phyloP scores from a whole-genome alignment of 2,888 invertebrate genomes.

The Cecidostiba fungosa region DNA sequence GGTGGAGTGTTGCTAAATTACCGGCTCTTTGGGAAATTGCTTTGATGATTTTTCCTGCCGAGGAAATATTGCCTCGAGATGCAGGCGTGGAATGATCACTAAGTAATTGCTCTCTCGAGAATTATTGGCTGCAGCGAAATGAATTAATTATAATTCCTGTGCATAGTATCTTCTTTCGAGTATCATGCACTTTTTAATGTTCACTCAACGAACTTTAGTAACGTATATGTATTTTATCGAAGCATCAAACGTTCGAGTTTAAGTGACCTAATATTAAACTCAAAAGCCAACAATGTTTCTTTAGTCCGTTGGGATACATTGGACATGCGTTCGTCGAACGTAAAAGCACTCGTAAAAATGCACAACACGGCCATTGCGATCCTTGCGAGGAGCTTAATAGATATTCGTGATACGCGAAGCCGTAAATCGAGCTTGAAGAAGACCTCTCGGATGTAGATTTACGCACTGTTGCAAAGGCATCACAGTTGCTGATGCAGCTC shows the following conservation, averaged over 20 bases:
- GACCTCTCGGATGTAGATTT: conserved; percentile 31
- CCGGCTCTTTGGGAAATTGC: not conserved
- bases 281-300: not conserved
- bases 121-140: not conserved
- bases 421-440: conserved; percentile 33
- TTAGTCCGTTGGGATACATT: not conserved
- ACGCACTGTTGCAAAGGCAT: not conserved
- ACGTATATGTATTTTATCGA: too few relatives aligned
- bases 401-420: conserved; percentile 21
- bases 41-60: conserved; percentile 1
- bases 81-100: not conserved
- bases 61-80: not conserved
- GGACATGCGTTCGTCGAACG: not conserved
- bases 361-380: not conserved
- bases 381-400: conserved; percentile 6
- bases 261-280: too few relatives aligned
- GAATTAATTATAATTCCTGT: too few relatives aligned
- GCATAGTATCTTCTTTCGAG: too few relatives aligned
- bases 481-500: not conserved
- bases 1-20: not conserved
- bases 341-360: not conserved
- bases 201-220: too few relatives aligned
- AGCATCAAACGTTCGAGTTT: too few relatives aligned
- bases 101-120: not conserved
- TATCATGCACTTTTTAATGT: too few relatives aligned